Percentiles rank a stretch among this genome's conserved stretches.
These are phyloP conservation scores for Lepidotrigona ventralis DNA, from an alignment of 1,140 invertebrate species.

Conservation along the genomic window DNA sequence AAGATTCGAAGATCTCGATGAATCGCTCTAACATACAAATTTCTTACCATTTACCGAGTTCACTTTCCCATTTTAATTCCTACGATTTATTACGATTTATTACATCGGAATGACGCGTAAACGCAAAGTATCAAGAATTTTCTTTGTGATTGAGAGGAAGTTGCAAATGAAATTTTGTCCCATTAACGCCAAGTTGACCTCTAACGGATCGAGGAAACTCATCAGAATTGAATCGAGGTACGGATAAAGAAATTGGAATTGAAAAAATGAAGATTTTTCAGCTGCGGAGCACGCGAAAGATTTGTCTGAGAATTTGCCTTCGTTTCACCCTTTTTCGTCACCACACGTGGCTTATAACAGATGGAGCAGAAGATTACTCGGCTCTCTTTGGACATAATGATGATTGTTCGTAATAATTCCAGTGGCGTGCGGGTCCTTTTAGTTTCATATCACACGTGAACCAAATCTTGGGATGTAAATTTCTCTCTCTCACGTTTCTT, in stretches of 20 bases:
- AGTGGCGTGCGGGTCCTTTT: conserved; percentile 72
- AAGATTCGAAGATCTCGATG: neutral
- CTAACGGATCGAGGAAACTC: neutral
- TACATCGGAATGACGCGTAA: no score
- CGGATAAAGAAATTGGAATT: neutral
- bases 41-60: neutral
- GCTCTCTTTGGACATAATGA: conserved; percentile 70
- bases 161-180: no score
- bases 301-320: neutral
- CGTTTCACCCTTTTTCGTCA: conserved; percentile 39
- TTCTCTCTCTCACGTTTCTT: conserved; percentile 42
- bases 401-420: conserved; percentile 74
- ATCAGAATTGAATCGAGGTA: neutral
- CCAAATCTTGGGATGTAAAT: conserved; percentile 57
- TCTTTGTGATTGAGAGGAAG: no score
- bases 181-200: no score
- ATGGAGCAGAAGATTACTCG: conserved; percentile 72
- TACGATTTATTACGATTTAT: no score
- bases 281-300: conserved; percentile 4
- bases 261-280: neutral
- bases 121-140: no score
- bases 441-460: conserved; percentile 74
- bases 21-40: neutral
- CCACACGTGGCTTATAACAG: conserved; percentile 49
- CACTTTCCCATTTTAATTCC: neutral